A percentile compares a stretch with the other conserved stretches of the same genome.
phyloP scores from a whole-genome alignment of 92 coral and sea anemone genomes.

The Epizoanthus rinbou region DNA sequence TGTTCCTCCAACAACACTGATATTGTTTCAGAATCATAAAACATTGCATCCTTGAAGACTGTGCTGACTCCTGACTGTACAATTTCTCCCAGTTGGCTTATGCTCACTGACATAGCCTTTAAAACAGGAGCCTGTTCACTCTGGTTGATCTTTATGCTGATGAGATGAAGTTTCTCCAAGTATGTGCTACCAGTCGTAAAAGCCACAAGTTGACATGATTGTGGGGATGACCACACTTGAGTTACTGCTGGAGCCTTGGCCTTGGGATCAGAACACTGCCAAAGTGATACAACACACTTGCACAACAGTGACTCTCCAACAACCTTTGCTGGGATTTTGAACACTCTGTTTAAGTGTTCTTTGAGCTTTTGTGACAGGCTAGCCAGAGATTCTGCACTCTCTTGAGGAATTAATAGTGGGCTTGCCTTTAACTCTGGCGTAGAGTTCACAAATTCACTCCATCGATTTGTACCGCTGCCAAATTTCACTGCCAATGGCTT shows the following conservation, averaged over 20 bases:
- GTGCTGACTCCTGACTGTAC: conserved; percentile 22
- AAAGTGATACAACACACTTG: conserved; percentile 60
- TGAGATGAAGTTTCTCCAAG: conserved; percentile 49
- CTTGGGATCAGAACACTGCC: conserved; percentile 27
- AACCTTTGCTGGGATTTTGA: conserved; percentile 61
- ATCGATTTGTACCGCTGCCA: conserved; percentile 71
- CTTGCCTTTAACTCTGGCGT: conserved; percentile 67
- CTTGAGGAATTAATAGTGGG: conserved; percentile 70
- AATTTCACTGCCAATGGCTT: conserved; percentile 77
- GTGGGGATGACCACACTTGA: conserved; percentile 57
- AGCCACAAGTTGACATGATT: conserved; percentile 59
- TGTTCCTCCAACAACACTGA: conserved; percentile 67
- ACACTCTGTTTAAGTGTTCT: conserved; percentile 58
- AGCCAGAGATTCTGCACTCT: conserved; percentile 64
- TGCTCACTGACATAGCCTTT: conserved; percentile 11
- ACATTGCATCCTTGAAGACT: conserved; percentile 54
- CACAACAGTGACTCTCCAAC: conserved; percentile 81
- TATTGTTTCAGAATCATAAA: conserved; percentile 66
- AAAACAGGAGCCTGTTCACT: not conserved
- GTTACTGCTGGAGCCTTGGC: conserved; percentile 40
- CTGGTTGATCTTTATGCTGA: conserved; percentile 43
- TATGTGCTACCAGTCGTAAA: conserved; percentile 50
- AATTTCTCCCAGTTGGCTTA: conserved; percentile 25
- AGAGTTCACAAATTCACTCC: conserved; percentile 71
- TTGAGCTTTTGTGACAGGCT: conserved; percentile 72